Conservation (phyloP, 2,113 vertebrate species). For the Sinocyclocheilus grahami region DNA sequence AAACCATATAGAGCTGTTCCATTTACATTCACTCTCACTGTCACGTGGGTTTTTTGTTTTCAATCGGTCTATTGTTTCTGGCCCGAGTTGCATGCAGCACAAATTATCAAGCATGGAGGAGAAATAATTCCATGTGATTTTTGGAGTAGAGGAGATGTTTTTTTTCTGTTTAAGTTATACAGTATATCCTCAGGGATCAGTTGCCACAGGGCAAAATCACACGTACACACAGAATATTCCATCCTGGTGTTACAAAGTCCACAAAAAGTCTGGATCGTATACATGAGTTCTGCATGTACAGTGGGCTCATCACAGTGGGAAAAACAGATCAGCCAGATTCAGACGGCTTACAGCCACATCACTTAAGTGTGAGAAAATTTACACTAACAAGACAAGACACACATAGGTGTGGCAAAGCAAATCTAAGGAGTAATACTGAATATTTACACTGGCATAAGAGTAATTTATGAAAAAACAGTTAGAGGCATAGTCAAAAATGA, state of each 20-base stretch:
- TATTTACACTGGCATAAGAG: background rate
- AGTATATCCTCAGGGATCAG: constrained; percentile 8
- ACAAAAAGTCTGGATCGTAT: constrained; percentile 31
- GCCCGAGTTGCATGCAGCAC: background rate
- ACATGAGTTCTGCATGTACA: constrained; percentile 5
- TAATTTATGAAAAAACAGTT: background rate
- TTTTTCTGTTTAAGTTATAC: constrained; percentile 15
- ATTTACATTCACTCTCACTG: constrained; percentile 58
- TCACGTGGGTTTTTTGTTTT: constrained; percentile 7
- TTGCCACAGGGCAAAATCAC: constrained; percentile 16
- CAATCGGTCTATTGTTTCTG: constrained; percentile 28
- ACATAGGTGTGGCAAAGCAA: constrained; percentile 12
- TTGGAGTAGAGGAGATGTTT: background rate
- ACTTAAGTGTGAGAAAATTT: constrained; percentile 29
- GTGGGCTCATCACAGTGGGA: background rate
- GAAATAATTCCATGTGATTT: constrained; percentile 24
- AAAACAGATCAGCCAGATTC: constrained; percentile 9
- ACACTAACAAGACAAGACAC: constrained; percentile 5
- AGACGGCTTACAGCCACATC: background rate
- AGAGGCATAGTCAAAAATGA: background rate
- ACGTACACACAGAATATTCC: constrained; percentile 37
- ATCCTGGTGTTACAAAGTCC: constrained; percentile 41
- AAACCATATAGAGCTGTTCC: constrained; percentile 57
- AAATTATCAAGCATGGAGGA: constrained; percentile 23
- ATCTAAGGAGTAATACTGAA: background rate